These are phyloP conservation scores for Neogale vison DNA, from an alignment of 2,113 vertebrate genomes.

Conservation along the genomic window DNA sequence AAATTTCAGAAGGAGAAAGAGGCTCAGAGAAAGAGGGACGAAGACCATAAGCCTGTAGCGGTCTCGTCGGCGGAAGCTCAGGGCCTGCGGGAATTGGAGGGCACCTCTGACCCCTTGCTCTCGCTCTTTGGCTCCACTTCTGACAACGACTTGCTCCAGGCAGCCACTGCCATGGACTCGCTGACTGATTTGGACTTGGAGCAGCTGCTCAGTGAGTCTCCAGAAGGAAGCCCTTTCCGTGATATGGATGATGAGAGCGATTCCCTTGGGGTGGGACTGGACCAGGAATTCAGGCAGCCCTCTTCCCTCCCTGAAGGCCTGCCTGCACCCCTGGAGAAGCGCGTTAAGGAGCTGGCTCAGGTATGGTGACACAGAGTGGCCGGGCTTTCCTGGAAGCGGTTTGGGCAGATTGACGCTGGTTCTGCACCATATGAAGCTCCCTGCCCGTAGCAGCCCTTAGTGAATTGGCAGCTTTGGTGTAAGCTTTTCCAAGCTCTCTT, in stretches of 20 bases:
- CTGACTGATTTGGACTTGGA: slow-evolving; percentile 91
- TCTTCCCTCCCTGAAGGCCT: slow-evolving; percentile 89
- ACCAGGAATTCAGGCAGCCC: slow-evolving; percentile 85
- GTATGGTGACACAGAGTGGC: slow-evolving; percentile 79
- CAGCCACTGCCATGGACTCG: slow-evolving; percentile 88
- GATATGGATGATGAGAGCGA: slow-evolving; percentile 85
- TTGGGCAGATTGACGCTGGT: slow-evolving; percentile 37
- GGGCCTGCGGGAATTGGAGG: slow-evolving; percentile 79
- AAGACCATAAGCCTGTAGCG: slow-evolving; percentile 69
- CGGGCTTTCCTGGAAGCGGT: slow-evolving; percentile 41
- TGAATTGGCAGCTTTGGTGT: neutral
- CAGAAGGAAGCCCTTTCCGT: slow-evolving; percentile 83
- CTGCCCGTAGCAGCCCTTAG: slow-evolving; percentile 24
- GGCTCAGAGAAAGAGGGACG: slow-evolving; percentile 84
- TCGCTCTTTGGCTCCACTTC: slow-evolving; percentile 89
- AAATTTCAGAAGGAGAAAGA: slow-evolving; percentile 95
- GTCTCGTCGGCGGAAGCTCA: slow-evolving; percentile 67
- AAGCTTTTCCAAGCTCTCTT: neutral
- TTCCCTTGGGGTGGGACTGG: slow-evolving; percentile 68
- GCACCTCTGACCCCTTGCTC: slow-evolving; percentile 86
- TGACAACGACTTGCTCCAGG: slow-evolving; percentile 91
- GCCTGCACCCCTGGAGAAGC: slow-evolving; percentile 87
- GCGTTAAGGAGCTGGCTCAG: slow-evolving; percentile 89
- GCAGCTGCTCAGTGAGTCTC: slow-evolving; percentile 87
- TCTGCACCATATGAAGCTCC: neutral